phyloP scores from a whole-genome alignment of 2,113 vertebrate species.

The Cisticola juncidis region DNA sequence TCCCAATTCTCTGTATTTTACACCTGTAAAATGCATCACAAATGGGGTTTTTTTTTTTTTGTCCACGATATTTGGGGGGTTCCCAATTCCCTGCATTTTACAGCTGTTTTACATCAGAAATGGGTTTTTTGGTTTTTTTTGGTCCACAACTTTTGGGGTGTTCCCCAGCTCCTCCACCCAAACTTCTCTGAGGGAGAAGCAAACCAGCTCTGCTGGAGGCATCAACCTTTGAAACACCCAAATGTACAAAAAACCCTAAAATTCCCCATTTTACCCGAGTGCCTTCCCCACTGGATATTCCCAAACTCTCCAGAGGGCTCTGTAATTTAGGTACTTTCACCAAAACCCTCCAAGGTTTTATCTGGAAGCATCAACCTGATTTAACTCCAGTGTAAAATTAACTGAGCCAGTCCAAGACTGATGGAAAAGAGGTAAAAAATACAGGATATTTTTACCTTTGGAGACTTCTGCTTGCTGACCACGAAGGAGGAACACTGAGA shows the following conservation, averaged over 20 bases:
- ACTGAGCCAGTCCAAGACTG: not conserved
- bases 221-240: not conserved
- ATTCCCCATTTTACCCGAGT: not conserved
- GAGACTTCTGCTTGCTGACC: constrained; percentile 18
- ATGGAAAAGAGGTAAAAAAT: not conserved
- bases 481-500: not conserved
- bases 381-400: not conserved
- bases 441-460: constrained; percentile 14
- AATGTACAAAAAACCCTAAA: not conserved
- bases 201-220: not conserved
- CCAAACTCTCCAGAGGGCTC: not conserved
- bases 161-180: not conserved
- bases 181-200: not conserved
- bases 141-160: not conserved
- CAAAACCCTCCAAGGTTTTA: not conserved
- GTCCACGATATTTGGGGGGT: not conserved
- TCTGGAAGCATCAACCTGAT: not conserved
- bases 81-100: not conserved
- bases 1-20: not conserved
- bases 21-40: not conserved
- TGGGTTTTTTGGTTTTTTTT: not conserved
- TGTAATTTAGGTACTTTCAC: not conserved
- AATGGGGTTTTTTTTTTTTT: not conserved
- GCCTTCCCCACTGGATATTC: not conserved
- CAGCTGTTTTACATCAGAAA: not conserved